Percentiles rank a stretch among this genome's conserved stretches.
These are phyloP conservation scores for Amyelois transitella DNA, from an alignment of 1,140 invertebrate genomes.

Conservation along the genomic window DNA sequence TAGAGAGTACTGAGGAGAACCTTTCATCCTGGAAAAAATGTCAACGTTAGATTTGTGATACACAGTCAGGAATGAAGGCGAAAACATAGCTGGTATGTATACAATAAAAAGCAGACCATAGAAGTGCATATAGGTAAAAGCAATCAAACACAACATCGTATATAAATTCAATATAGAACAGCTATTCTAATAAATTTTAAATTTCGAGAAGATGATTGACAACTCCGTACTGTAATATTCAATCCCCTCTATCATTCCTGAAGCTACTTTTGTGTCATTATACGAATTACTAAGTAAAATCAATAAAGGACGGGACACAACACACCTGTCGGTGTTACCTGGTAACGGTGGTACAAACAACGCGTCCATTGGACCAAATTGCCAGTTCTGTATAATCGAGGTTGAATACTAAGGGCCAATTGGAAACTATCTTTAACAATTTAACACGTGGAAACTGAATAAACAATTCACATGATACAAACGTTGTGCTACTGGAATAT, in stretches of 20 bases:
- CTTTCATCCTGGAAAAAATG: too few relatives aligned
- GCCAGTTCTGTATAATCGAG: background rate
- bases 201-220: background rate
- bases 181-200: background rate
- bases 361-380: background rate
- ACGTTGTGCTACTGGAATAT: background rate
- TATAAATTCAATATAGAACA: too few relatives aligned
- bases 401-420: background rate
- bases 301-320: slow-evolving; percentile 43
- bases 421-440: background rate
- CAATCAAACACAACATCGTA: too few relatives aligned
- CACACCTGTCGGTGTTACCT: slow-evolving; percentile 49
- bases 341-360: slow-evolving; percentile 54
- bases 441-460: background rate
- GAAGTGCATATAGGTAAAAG: too few relatives aligned
- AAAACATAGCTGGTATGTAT: too few relatives aligned
- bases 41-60: too few relatives aligned
- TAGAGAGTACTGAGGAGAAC: too few relatives aligned
- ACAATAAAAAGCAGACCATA: too few relatives aligned
- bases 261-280: background rate
- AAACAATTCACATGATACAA: background rate
- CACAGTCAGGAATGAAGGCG: too few relatives aligned
- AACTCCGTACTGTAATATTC: background rate
- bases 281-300: slow-evolving; percentile 29
- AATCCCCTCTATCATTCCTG: background rate